These are phyloP conservation scores for Auanema freiburgensis DNA, from an alignment of 2,888 invertebrate species.

Conservation along the genomic window DNA sequence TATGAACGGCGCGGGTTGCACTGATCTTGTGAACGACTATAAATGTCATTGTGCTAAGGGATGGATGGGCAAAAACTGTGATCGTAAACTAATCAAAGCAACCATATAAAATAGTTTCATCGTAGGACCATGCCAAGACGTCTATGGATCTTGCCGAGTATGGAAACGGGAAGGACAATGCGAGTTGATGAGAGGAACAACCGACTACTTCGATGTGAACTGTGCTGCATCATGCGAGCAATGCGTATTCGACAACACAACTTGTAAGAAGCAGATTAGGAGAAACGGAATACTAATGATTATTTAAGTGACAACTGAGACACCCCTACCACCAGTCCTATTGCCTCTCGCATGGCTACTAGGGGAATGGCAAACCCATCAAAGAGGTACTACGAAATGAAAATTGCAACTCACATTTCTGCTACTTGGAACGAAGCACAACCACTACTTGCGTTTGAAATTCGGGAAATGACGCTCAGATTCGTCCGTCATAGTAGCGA, in stretches of 20 bases:
- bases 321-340: conserved; percentile 44
- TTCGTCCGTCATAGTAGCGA: background rate
- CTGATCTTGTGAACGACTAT: conserved; percentile 44
- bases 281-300: background rate
- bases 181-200: conserved; percentile 30
- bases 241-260: conserved; percentile 24
- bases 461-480: background rate
- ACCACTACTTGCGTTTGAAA: background rate
- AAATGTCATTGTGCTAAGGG: conserved; percentile 37
- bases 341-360: conserved; percentile 42
- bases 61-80: conserved; percentile 50
- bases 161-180: conserved; percentile 52
- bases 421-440: background rate
- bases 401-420: background rate
- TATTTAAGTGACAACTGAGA: conserved; percentile 26
- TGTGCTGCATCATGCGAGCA: conserved; percentile 45
- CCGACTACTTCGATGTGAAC: conserved; percentile 48
- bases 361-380: conserved; percentile 41
- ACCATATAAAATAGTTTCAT: background rate
- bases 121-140: conserved; percentile 47
- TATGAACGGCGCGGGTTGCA: conserved; percentile 37
- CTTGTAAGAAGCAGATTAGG: conserved; percentile 15
- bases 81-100: conserved; percentile 21
- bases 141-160: conserved; percentile 41
- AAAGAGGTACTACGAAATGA: conserved; percentile 24